These are phyloP conservation scores for Synergus laeviventris DNA, from an alignment of 2,888 invertebrate genomes.

Conservation along the genomic window DNA sequence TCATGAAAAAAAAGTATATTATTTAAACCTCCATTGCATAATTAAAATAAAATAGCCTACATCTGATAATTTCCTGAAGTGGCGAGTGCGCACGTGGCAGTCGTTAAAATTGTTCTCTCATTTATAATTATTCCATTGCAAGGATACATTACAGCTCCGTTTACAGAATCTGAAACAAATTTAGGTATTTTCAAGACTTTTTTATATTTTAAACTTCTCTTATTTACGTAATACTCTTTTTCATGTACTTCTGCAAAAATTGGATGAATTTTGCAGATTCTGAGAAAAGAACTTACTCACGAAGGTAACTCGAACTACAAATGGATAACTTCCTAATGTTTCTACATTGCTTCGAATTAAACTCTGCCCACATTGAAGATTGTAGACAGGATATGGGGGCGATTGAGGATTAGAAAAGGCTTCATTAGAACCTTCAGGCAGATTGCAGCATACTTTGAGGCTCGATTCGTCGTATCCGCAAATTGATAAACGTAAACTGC, in stretches of 20 bases:
- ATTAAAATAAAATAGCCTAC: conserved; percentile 77
- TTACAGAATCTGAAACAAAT: conserved; percentile 79
- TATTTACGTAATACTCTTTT: background rate
- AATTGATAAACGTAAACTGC: conserved; percentile 65
- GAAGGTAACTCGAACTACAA: conserved; percentile 86
- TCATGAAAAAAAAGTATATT: background rate
- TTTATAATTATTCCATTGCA: conserved; percentile 86
- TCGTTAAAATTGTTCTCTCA: conserved; percentile 82
- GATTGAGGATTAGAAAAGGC: conserved; percentile 38
- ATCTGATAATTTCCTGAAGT: conserved; percentile 86
- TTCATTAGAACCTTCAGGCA: conserved; percentile 41
- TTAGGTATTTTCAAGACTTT: no score
- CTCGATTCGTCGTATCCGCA: conserved; percentile 63
- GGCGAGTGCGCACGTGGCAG: conserved; percentile 88
- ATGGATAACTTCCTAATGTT: conserved; percentile 84
- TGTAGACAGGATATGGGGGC: conserved; percentile 45
- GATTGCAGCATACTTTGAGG: conserved; percentile 65
- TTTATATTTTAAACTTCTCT: no score
- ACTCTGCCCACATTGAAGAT: conserved; percentile 64
- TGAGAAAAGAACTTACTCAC: conserved; percentile 79
- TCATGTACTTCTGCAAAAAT: background rate
- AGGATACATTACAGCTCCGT: conserved; percentile 84
- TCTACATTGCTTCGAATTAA: conserved; percentile 58
- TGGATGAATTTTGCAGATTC: background rate
- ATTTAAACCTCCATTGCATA: background rate